Evolutionary conservation across 2,888 invertebrate species (phyloP).

Genomic region (Plusia festucae): DNA sequence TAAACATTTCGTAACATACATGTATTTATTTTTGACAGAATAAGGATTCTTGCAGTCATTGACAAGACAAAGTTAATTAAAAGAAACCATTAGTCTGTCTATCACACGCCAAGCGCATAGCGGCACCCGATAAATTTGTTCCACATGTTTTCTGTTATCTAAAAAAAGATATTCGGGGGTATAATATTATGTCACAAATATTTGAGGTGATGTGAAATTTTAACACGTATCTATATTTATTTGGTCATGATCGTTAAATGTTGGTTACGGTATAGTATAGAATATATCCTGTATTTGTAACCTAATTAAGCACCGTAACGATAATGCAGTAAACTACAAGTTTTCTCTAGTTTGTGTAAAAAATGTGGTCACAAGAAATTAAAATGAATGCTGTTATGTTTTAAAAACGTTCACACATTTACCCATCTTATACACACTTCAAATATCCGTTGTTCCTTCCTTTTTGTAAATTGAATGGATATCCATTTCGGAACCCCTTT

Average conservation of each 20-base stretch:
- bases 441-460: background rate
- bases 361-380: background rate
- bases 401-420: background rate
- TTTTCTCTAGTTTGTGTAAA: background rate
- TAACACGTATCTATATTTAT: background rate
- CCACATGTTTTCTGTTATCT: constrained; percentile 44
- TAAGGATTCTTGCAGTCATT: constrained; percentile 18
- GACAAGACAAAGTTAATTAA: constrained; percentile 59
- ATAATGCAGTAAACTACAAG: background rate
- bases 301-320: background rate
- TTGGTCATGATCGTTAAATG: background rate
- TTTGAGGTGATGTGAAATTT: constrained; percentile 8
- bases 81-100: constrained; percentile 61
- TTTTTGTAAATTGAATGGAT: constrained; percentile 8
- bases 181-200: constrained; percentile 22
- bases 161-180: constrained; percentile 26
- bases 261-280: background rate
- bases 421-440: background rate
- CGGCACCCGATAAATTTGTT: constrained; percentile 59
- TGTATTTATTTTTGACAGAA: background rate
- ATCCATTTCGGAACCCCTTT: constrained; percentile 7
- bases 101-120: constrained; percentile 61
- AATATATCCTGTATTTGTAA: background rate
- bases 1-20: background rate
- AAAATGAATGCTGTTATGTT: background rate